Base-by-base conservation (phyloP, 2,113 vertebrate species). In the Otus sunia region DNA sequence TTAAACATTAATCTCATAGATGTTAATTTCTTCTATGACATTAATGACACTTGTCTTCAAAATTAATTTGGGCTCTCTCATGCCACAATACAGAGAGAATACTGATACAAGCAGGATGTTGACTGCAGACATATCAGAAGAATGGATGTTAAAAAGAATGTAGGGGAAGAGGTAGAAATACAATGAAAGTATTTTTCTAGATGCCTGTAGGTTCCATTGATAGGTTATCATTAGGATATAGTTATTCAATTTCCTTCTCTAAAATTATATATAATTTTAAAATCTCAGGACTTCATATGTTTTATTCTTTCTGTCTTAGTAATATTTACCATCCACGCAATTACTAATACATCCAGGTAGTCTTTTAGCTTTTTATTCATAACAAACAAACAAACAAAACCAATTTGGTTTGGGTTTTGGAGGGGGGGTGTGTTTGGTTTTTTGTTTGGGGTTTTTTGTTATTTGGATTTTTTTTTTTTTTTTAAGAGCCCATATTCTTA, bases 401-500 rank as follows among this genome's bases (percentile, higher is more conserved):
- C 3, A 47, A 2, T 12, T 37, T 27, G 25, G 3, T 52, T 60
- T 52, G 23, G 3, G 11, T 12, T n/a, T 36, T 25, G 2, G 5
- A 10, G 16, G 9, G 7, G 3, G 8, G 6, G 6, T 41, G 32
- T 45, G 39, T 37, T 43, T 34, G 19, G 3, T 7, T 68, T 63
- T n/a, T 50, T 4, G 15, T 37, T 47, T 5, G 20, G 3, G 0
- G 9, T 6, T 6, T 29, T 49, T 62, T 7, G 11, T 4, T 23
- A 9, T 26, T 45, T 22, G 22, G 1, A 3, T 21, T 37, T 30
- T 13, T 15, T 25, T 23, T 25, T 23, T 27, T 27, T 12, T 55
- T 16, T 55, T 29, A 47, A 36, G 20, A 78, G 7, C 1, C 4
- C 2, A 7, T 37, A n/a, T 13, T 62, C 30, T 49, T 64, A 50